A percentile compares a stretch with the other conserved stretches of the same genome.
Evolutionary conservation across 2,888 invertebrate genomes (phyloP).

Genomic region (Campaea margaritaria): DNA sequence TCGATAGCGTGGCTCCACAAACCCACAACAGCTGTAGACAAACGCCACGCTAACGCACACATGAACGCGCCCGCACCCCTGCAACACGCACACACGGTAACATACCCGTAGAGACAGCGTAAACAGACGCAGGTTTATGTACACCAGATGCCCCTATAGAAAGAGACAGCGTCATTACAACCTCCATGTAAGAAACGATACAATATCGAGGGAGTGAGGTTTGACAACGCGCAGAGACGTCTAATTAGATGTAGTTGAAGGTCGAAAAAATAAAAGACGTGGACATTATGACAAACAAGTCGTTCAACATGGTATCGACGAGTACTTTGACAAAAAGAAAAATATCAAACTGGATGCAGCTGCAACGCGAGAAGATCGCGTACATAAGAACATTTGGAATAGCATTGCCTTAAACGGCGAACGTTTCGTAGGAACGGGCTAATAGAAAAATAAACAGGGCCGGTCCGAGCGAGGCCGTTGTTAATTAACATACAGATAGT

Average conservation of each 20-base stretch:
- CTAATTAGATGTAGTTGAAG: conserved; percentile 81
- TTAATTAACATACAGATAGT: conserved; percentile 85
- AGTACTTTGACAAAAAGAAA: conserved; percentile 46
- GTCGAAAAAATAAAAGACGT: conserved; percentile 72
- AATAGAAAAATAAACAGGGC: conserved; percentile 79
- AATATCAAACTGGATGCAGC: conserved; percentile 48
- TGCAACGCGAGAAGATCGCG: conserved; percentile 45
- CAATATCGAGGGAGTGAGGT: conserved; percentile 64
- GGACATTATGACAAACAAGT: conserved; percentile 41
- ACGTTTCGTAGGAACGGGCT: conserved; percentile 68
- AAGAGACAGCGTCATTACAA: conserved; percentile 70
- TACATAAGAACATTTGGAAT: conserved; percentile 49
- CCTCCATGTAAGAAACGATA: conserved; percentile 65
- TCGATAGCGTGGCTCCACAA: conserved; percentile 72
- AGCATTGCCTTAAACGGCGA: conserved; percentile 62
- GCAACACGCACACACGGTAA: conserved; percentile 59
- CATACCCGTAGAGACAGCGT: conserved; percentile 67
- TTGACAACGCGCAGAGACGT: conserved; percentile 76
- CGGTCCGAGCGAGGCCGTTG: conserved; percentile 74
- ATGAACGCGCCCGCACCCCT: conserved; percentile 74
- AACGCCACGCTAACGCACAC: conserved; percentile 72
- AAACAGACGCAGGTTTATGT: conserved; percentile 82
- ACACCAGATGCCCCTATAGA: conserved; percentile 83
- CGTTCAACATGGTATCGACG: conserved; percentile 34
- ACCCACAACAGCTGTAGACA: conserved; percentile 82